phyloP scores from a whole-genome alignment of 2,797 vertebrate species.

The Molossus alvarezi region DNA sequence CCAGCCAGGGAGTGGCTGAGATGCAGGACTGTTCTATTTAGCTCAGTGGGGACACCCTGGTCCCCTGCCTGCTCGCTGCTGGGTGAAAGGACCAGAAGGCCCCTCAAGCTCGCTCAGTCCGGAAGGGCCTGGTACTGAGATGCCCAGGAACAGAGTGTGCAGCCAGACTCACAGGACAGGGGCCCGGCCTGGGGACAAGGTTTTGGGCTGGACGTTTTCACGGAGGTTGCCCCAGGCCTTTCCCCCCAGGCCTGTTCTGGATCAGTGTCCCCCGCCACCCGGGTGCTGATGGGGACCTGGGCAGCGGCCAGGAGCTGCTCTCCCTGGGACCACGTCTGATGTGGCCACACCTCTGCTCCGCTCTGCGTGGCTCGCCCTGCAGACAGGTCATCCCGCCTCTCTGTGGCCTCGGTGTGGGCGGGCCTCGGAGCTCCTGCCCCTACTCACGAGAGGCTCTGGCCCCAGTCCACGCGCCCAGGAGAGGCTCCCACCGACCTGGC shows the following conservation, averaged over 20 bases:
- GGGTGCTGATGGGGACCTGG: background rate
- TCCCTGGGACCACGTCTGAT: background rate
- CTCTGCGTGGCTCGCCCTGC: fast-evolving
- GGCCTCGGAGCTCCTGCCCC: background rate
- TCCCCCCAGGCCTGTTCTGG: background rate
- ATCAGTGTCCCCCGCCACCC: too few relatives aligned
- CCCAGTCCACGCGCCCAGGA: background rate
- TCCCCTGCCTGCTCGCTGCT: background rate
- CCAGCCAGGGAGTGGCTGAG: background rate
- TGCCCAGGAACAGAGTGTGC: too few relatives aligned
- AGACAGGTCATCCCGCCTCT: fast-evolving
- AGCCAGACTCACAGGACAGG: background rate
- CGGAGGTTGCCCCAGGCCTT: background rate
- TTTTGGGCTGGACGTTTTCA: background rate
- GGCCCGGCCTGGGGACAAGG: background rate
- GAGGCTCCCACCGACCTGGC: background rate
- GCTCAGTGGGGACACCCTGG: fast-evolving
- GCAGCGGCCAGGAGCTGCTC: fast-evolving
- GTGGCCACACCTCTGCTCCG: background rate
- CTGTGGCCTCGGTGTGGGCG: background rate
- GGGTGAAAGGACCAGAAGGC: background rate
- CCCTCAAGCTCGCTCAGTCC: background rate
- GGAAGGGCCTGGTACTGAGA: background rate
- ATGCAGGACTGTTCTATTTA: background rate
- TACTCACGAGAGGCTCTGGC: background rate